phyloP scores from a whole-genome alignment of 2,888 invertebrate species.

The Junonia oenone region DNA sequence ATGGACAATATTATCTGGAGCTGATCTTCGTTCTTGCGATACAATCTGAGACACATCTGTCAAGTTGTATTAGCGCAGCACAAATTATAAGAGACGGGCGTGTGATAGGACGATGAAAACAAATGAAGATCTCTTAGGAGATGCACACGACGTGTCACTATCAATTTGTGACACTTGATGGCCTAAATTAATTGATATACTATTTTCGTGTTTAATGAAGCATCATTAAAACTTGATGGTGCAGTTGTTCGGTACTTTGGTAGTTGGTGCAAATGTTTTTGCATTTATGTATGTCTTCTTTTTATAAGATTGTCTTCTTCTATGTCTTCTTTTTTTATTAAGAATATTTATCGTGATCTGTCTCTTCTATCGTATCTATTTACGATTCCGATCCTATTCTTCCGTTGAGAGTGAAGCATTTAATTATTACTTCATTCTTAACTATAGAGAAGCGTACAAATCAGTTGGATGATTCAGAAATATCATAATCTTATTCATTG shows the following conservation, averaged over 20 bases:
- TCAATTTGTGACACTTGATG: not conserved
- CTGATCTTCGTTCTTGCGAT: slow-evolving; percentile 32
- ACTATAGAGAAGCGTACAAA: not conserved
- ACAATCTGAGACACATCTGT: slow-evolving; percentile 40
- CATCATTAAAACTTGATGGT: not conserved
- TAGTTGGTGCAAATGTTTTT: too few species aligned
- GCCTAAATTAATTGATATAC: not conserved
- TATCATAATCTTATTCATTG: not conserved
- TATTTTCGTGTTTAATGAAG: not conserved
- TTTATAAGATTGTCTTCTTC: too few species aligned
- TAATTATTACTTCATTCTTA: too few species aligned
- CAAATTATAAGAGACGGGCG: slow-evolving; percentile 10
- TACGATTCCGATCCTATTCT: too few species aligned
- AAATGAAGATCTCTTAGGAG: slow-evolving; percentile 1
- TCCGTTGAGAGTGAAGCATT: too few species aligned
- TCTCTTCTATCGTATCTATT: too few species aligned
- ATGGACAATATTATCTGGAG: slow-evolving; percentile 38
- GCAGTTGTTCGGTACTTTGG: too few species aligned
- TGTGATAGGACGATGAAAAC: not conserved
- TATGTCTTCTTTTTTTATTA: too few species aligned
- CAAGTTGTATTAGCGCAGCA: slow-evolving; percentile 33
- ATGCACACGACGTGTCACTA: not conserved
- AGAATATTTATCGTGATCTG: not conserved
- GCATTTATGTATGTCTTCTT: too few species aligned
- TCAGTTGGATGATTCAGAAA: not conserved